Evolutionary conservation across 1,140 invertebrate genomes (phyloP).

Genomic region (Drosophila sturtevanti): DNA sequence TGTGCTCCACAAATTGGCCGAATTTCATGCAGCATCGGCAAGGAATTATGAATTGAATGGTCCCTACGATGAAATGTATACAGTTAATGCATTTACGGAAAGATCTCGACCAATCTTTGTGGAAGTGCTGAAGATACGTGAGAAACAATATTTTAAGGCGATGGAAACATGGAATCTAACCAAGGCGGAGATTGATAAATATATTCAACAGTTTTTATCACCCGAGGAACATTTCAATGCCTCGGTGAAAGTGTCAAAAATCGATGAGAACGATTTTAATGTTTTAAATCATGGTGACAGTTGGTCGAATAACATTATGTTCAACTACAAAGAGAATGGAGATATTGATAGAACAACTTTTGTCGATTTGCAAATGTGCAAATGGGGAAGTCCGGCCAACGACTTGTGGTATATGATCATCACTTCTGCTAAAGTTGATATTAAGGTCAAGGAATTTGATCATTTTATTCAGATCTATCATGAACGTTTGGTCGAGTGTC

Average conservation of each 20-base stretch:
- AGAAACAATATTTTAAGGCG: conserved; percentile 8
- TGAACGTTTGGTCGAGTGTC: conserved; percentile 49
- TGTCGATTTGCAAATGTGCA: conserved; percentile 57
- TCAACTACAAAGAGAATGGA: conserved; percentile 63
- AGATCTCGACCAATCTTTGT: conserved; percentile 10
- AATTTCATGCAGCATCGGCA: conserved; percentile 84
- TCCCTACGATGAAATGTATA: conserved; percentile 42
- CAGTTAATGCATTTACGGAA: conserved; percentile 16
- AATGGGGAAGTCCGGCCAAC: conserved; percentile 57
- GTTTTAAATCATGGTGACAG: conserved; percentile 86
- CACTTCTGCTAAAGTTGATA: conserved; percentile 50
- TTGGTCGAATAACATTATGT: conserved; percentile 75
- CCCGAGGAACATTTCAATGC: conserved; percentile 14
- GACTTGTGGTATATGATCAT: conserved; percentile 62
- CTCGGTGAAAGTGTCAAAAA: conserved; percentile 2
- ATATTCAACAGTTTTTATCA: conserved; percentile 15
- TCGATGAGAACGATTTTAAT: conserved; percentile 83
- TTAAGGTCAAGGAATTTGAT: conserved; percentile 61
- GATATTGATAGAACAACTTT: conserved; percentile 63
- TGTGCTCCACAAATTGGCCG: conserved; percentile 83
- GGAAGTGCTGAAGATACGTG: background rate
- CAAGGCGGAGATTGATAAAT: conserved; percentile 38
- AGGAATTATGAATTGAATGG: conserved; percentile 24
- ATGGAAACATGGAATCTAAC: conserved; percentile 33
- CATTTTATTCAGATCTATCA: conserved; percentile 60